Base-by-base conservation (phyloP, 37 sponge, comb jelly and placozoan species). In the Halichondria panicea region DNA sequence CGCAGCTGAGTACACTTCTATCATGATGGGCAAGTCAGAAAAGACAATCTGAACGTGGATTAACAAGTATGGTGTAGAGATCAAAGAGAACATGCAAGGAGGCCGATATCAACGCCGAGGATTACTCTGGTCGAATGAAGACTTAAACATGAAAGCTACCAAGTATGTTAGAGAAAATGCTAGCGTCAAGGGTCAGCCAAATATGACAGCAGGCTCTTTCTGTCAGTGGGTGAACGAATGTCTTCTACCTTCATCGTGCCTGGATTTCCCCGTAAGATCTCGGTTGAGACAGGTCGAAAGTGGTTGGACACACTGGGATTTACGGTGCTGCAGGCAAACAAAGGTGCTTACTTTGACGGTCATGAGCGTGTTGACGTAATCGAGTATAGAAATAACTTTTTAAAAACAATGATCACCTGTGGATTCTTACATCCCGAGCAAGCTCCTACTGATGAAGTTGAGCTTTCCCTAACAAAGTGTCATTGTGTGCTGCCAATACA, bases 281-380 rank as follows among this genome's bases (percentile, higher is more conserved):
- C 59, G 6, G 33, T 53, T 12, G 80, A 42, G 7, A 79, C 80
- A 2, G 70, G 62, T 53, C n/a, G 70, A 54, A n/a, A 43, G 33
- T 79, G 80, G 80, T 24, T 79, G 60, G 70, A 70, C 37, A 11
- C 57, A 0, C 27, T 79, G 30, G 80, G 80, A 15, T 79, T 79
- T 59, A 32, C 56, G 19, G 27, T 32, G 41, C 60, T 58, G 12
- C n/a, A 21, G 12, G 25, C 60, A 11, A 58, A n/a, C 60, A 58
- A 58, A 21, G 60, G 43, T 31, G 40, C 19, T 2, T 12, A 32
- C 40, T 62, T 80, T 60, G 81, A 80, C 71, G 71, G 72, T 4
- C 81, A 80, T 59, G 72, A 78, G 36, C 39, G 80, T 12, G 79
- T 68, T 9, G 80, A 79, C 41, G 70, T 69, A 18, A 57, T 79